A percentile compares a stretch with the other conserved stretches of the same genome.
phyloP scores from a whole-genome alignment of 2,797 vertebrate genomes.

The Lycodopsis pacificus region DNA sequence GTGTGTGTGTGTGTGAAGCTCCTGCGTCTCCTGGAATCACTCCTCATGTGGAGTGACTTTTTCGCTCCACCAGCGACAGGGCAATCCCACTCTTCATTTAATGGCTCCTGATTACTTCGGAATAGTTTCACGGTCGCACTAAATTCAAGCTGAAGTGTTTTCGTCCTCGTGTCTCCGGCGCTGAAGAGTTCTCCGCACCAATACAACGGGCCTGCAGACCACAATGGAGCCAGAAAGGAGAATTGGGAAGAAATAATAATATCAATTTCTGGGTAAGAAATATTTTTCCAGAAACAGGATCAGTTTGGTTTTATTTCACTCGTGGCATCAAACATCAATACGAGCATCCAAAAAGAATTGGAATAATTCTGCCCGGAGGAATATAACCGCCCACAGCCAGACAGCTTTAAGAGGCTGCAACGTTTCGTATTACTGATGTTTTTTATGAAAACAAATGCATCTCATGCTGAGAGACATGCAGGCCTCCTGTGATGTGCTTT shows the following conservation, averaged over 20 bases:
- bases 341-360: slow-evolving; percentile 61
- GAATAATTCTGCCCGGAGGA: slow-evolving; percentile 59
- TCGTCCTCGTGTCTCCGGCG: slow-evolving; percentile 65
- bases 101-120: slow-evolving; percentile 79
- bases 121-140: slow-evolving; percentile 72
- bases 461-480: slow-evolving; percentile 54
- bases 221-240: slow-evolving; percentile 27
- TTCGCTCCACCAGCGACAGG: slow-evolving; percentile 71
- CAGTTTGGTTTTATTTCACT: slow-evolving; percentile 59
- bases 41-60: slow-evolving; percentile 79
- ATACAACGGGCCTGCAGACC: not conserved
- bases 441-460: slow-evolving; percentile 64
- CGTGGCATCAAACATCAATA: slow-evolving; percentile 53
- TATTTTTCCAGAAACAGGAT: slow-evolving; percentile 61
- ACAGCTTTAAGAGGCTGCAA: slow-evolving; percentile 76
- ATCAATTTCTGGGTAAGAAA: slow-evolving; percentile 41
- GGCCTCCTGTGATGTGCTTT: slow-evolving; percentile 53
- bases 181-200: slow-evolving; percentile 36
- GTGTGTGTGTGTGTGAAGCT: slow-evolving; percentile 58
- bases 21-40: slow-evolving; percentile 73
- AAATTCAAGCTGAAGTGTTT: slow-evolving; percentile 78
- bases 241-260: slow-evolving; percentile 32
- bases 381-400: slow-evolving; percentile 58
- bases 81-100: slow-evolving; percentile 75
- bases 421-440: slow-evolving; percentile 66